Evolutionary conservation across 2,888 invertebrate genomes (phyloP).

Genomic region (Cyrtodaria siliqua): DNA sequence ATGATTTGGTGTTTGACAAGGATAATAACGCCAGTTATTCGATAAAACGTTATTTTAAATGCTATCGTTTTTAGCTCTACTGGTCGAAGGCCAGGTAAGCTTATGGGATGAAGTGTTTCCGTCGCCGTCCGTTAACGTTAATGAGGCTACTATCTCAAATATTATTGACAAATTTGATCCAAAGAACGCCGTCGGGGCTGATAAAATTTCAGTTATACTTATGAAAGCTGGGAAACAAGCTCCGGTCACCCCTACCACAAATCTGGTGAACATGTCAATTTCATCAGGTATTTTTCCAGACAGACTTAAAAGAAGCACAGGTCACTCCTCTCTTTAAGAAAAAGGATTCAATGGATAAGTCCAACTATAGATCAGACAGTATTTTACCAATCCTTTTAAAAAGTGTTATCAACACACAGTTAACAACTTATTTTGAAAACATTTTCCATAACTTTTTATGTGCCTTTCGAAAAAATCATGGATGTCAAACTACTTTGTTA

Average conservation of each 20-base stretch:
- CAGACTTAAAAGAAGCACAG: conserved; percentile 22
- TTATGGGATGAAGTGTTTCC: too few species aligned
- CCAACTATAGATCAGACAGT: conserved; percentile 33
- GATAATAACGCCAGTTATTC: too few species aligned
- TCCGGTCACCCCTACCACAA: background rate
- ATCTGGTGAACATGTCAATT: conserved; percentile 18
- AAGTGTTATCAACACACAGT: conserved; percentile 25
- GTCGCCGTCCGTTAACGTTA: too few species aligned
- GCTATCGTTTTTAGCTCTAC: too few species aligned
- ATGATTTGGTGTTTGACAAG: too few species aligned
- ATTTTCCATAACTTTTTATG: background rate
- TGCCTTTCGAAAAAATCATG: too few species aligned
- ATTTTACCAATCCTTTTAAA: conserved; percentile 27
- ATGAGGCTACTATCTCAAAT: conserved; percentile 5
- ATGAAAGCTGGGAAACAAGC: conserved; percentile 11
- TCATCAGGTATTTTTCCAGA: conserved; percentile 12
- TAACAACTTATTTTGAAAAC: conserved; percentile 15
- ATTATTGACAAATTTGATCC: conserved; percentile 12
- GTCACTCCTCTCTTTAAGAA: conserved; percentile 34
- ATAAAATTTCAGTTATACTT: conserved; percentile 19
- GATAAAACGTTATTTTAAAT: too few species aligned
- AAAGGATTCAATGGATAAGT: conserved; percentile 15
- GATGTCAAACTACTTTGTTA: too few species aligned
- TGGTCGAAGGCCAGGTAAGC: too few species aligned
- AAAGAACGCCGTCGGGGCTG: conserved; percentile 12